A percentile compares a stretch with the other conserved stretches of the same genome.
Conservation (phyloP, 2,888 invertebrate genomes). For the Drosophila anomelani region DNA sequence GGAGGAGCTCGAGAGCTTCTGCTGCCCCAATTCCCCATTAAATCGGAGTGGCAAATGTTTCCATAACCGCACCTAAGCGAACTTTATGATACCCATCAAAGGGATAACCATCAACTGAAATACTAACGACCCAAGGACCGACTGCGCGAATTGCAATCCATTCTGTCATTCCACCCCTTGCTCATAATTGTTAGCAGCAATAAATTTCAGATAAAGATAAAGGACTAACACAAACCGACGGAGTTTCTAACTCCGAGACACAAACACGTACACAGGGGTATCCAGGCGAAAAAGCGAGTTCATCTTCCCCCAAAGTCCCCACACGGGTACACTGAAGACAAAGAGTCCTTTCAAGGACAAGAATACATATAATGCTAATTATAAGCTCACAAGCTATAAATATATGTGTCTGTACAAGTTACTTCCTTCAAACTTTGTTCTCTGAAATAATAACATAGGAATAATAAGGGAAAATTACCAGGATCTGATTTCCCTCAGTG, state of each 20-base stretch:
- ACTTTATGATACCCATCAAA: conserved; percentile 36
- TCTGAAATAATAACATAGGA: background rate
- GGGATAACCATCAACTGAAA: conserved; percentile 35
- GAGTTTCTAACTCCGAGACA: conserved; percentile 20
- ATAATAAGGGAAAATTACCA: background rate
- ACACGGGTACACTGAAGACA: conserved; percentile 1
- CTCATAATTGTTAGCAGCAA: conserved; percentile 63
- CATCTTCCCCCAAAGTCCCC: conserved; percentile 13
- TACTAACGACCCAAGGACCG: conserved; percentile 16
- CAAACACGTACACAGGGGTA: conserved; percentile 28
- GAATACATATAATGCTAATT: background rate
- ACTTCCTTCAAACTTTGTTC: background rate
- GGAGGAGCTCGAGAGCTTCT: background rate
- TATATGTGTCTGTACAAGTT: too few species aligned
- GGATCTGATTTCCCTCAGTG: conserved; percentile 1
- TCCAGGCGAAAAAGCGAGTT: conserved; percentile 37
- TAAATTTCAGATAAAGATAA: conserved; percentile 57
- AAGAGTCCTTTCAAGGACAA: background rate
- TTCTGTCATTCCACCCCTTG: conserved; percentile 29
- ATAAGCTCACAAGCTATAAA: background rate
- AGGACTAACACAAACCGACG: conserved; percentile 25
- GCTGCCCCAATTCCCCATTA: conserved; percentile 20
- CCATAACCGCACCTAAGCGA: conserved; percentile 22
- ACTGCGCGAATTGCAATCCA: conserved; percentile 27
- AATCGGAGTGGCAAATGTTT: conserved; percentile 16